Percentiles rank a stretch among this genome's conserved stretches.
Conservation (phyloP, 2,888 invertebrate species). For the Drosophila seclusa region DNA sequence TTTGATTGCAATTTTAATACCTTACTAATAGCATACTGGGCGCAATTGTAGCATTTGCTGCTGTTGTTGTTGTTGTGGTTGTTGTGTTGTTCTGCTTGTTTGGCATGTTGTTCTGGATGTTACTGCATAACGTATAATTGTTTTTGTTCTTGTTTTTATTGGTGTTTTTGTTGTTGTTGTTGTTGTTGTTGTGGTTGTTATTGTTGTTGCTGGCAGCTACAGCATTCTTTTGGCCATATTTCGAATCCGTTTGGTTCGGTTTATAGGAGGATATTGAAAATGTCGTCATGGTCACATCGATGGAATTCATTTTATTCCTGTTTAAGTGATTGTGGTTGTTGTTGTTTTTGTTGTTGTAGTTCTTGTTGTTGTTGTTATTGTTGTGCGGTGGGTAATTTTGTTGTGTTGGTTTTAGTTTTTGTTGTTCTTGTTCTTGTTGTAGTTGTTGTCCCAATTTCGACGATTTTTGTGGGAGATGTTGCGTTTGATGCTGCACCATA, state of each 20-base stretch:
- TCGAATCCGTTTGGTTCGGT: conserved; percentile 43
- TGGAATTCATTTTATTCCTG: conserved; percentile 33
- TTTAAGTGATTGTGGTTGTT: conserved; percentile 37
- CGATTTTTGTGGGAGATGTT: conserved; percentile 34
- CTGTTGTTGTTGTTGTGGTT: conserved; percentile 24
- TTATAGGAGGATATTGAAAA: conserved; percentile 50
- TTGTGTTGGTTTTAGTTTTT: conserved; percentile 42
- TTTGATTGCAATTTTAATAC: conserved; percentile 71
- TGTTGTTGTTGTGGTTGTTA: conserved; percentile 12
- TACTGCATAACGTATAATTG: conserved; percentile 76
- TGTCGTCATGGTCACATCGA: conserved; percentile 52
- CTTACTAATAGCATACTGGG: conserved; percentile 84
- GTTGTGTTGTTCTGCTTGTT: conserved; percentile 55
- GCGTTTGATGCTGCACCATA: conserved; percentile 45
- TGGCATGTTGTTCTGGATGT: conserved; percentile 53
- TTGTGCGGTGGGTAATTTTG: conserved; percentile 54
- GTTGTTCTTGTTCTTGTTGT: conserved; percentile 33
- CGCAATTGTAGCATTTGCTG: conserved; percentile 59
- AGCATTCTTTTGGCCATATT: conserved; percentile 24
- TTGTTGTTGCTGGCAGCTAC: conserved; percentile 11
- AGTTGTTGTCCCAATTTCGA: conserved; percentile 30
- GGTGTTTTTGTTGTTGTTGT: conserved; percentile 21
- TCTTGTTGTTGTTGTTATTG: conserved; percentile 40
- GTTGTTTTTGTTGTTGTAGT: conserved; percentile 35
- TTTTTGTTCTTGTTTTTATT: conserved; percentile 50